These are phyloP conservation scores for Trichoplax adhaerens DNA, from an alignment of 37 sponge, comb jelly and placozoan genomes.

Conservation along the genomic window DNA sequence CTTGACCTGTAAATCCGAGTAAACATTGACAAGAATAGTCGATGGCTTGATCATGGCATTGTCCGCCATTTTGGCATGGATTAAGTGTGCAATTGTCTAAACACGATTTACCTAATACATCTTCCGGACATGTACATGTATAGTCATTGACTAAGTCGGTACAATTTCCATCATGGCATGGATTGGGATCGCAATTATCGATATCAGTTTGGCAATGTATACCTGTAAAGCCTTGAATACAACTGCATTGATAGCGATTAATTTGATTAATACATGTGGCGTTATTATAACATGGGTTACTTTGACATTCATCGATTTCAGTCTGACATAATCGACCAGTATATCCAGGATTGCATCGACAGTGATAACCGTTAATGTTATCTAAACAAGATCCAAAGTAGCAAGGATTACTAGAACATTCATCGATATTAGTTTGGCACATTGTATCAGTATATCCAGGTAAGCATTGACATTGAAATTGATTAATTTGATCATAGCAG, in stretches of 20 bases:
- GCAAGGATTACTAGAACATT: not conserved
- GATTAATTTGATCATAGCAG: not conserved
- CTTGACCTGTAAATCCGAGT: slow-evolving; percentile 5
- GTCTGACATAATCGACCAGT: slow-evolving; percentile 20
- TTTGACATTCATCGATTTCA: slow-evolving; percentile 36
- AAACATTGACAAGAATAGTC: slow-evolving; percentile 13
- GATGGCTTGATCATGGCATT: not conserved
- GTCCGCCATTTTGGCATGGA: too few relatives aligned
- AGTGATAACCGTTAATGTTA: not conserved
- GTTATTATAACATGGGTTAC: slow-evolving; percentile 21
- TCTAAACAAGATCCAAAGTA: not conserved
- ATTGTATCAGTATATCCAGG: slow-evolving; percentile 18
- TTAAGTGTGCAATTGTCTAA: too few relatives aligned
- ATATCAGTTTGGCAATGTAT: not conserved
- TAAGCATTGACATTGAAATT: slow-evolving; percentile 17
- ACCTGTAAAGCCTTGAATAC: slow-evolving; percentile 26
- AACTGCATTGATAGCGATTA: slow-evolving; percentile 18
- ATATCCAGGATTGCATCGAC: slow-evolving; percentile 5
- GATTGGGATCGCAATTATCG: not conserved
- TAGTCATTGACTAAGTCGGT: too few relatives aligned
- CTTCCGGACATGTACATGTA: too few relatives aligned
- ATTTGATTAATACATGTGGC: slow-evolving; percentile 37
- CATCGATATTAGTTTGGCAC: slow-evolving; percentile 1
- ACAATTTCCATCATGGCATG: too few relatives aligned
- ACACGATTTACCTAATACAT: too few relatives aligned